Evolutionary conservation across 2,888 invertebrate species (phyloP).

Genomic region (Oscheius sp.): DNA sequence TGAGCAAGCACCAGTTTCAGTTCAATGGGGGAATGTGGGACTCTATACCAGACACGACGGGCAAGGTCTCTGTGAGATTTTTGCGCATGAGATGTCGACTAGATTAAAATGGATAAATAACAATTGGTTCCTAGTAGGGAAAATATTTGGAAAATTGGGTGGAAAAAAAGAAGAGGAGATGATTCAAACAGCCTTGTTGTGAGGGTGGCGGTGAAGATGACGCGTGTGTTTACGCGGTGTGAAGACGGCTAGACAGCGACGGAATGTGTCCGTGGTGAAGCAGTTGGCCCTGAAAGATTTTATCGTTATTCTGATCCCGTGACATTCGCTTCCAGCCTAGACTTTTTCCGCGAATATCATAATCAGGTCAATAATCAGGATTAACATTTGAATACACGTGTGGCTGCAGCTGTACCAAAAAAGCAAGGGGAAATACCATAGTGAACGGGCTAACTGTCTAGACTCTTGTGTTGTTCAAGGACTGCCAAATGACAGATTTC

Average conservation of each 20-base stretch:
- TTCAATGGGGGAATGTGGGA: too few relatives aligned
- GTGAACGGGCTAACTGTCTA: too few relatives aligned
- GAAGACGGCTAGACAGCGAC: conserved; percentile 57
- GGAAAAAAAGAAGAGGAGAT: background rate
- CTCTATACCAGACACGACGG: conserved; percentile 6
- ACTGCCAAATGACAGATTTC: too few relatives aligned
- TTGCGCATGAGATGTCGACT: conserved; percentile 1
- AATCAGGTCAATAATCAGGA: conserved; percentile 17
- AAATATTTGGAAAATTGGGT: background rate
- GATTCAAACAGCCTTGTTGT: background rate
- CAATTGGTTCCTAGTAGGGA: background rate
- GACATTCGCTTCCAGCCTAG: background rate
- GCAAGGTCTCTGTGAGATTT: conserved; percentile 21
- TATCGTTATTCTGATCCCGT: background rate
- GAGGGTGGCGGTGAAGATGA: conserved; percentile 38
- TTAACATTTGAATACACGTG: background rate
- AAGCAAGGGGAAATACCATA: too few relatives aligned
- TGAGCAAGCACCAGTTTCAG: too few relatives aligned
- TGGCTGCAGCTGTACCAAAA: background rate
- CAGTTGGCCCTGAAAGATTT: conserved; percentile 53
- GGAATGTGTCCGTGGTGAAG: conserved; percentile 56
- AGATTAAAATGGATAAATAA: background rate
- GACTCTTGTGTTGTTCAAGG: too few relatives aligned
- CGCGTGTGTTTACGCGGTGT: conserved; percentile 46
- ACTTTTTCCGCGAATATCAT: background rate